Base-by-base conservation (phyloP, 2,888 invertebrate genomes). In the Cotesia congregata region DNA sequence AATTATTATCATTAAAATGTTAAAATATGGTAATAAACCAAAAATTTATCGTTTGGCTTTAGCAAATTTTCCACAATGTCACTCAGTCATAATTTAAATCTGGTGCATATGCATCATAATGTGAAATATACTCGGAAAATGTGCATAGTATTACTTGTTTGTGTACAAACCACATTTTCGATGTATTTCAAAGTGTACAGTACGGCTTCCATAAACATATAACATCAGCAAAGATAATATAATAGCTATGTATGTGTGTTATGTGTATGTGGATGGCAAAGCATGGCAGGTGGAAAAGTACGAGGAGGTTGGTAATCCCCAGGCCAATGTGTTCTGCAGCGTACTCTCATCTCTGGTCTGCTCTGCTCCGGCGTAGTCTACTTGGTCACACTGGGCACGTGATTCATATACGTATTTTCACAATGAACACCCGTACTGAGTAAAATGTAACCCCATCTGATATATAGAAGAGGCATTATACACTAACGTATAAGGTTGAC, bases 381-480 rank as follows among this genome's bases (percentile, higher is more conserved):
- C 59, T 60, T 59, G 30, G 38, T 61, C 71, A 30, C 30, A n/a
- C 71, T 12, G 50, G 50, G 50, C 20, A 20, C 50, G 67, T 75
- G 76, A 76, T 76, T 76, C 67, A 76, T 71, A 71, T 50, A 61
- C 30, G 59, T 74, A 74, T 61, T 40, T 68, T 40, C 40, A 40
- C n/a, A 40, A 40, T 40, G 38, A 40, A 38, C 50, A 71, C 61
- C 20, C 69, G 75, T 41, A 75, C 64, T 30, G 40, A 64, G 75
- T 71, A 75, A 71, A 71, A 76, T 61, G 72, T 62, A 72, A 61
- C 39, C 15, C 67, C 61, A 20, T 41, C 15, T 65, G 39, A 76
- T 76, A 72, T 67, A 72, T 12, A 75, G 60, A 20, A 72, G 41
- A 17, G 67, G 40, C 9, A 30, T 30, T 70, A 64, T 65, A 65